A percentile compares a stretch with the other conserved stretches of the same genome.
Evolutionary conservation across 1,140 invertebrate genomes (phyloP).

Genomic region (Megathymus violae): DNA sequence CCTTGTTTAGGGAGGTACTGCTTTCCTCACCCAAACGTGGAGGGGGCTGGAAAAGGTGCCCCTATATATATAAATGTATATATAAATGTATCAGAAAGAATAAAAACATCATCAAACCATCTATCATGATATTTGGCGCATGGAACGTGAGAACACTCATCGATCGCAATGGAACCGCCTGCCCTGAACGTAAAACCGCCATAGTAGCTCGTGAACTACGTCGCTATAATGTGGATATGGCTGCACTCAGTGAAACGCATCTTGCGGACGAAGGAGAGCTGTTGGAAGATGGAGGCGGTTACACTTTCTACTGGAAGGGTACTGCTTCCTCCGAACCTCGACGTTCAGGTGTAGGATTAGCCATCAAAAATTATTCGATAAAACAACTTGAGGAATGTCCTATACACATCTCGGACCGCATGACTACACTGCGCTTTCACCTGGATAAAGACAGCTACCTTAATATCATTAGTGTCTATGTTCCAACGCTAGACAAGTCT

Average conservation of each 20-base stretch:
- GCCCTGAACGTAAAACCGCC: not conserved
- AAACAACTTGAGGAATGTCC: conserved; percentile 30
- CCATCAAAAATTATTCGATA: conserved; percentile 8
- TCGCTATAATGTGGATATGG: not conserved
- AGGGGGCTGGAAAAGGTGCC: too few species aligned
- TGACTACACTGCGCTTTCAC: conserved; percentile 34
- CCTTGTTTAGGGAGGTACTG: too few species aligned
- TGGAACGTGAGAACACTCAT: not conserved
- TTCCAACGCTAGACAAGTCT: conserved; percentile 36
- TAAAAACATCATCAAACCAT: too few species aligned
- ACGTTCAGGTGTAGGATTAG: conserved; percentile 32
- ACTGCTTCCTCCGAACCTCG: not conserved
- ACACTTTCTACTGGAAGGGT: conserved; percentile 22
- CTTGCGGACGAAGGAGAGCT: conserved; percentile 8
- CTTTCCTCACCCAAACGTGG: too few species aligned
- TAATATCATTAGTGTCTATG: conserved; percentile 45
- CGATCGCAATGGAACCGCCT: not conserved
- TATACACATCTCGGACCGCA: conserved; percentile 32
- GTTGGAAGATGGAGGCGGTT: not conserved
- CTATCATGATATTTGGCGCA: conserved; percentile 30
- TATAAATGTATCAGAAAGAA: too few species aligned
- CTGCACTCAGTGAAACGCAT: conserved; percentile 26
- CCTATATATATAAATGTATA: too few species aligned
- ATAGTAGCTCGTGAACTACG: too few species aligned
- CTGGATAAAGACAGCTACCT: conserved; percentile 37